These are phyloP conservation scores for Heliocidaris erythrogramma DNA, from an alignment of 35 echinoderm and acorn worm species.

Conservation along the genomic window DNA sequence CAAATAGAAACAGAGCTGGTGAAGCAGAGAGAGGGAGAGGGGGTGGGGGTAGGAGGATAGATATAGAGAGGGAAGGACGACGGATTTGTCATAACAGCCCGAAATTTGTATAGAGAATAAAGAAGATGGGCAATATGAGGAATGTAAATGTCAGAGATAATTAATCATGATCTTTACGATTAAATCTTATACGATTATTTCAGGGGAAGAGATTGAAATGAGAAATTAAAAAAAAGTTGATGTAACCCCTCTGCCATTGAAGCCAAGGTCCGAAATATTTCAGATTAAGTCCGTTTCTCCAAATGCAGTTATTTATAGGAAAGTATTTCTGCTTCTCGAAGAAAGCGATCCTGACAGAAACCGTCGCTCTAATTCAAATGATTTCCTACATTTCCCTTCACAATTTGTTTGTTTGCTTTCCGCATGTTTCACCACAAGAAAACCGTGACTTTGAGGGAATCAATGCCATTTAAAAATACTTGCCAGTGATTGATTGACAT, in stretches of 20 bases:
- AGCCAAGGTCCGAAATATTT: background rate
- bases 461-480: slow-evolving; percentile 8
- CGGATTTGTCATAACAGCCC: too few species aligned
- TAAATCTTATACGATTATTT: background rate
- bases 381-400: background rate
- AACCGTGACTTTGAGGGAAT: background rate
- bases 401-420: background rate
- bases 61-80: too few species aligned
- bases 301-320: background rate
- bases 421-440: background rate
- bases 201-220: background rate
- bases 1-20: too few species aligned
- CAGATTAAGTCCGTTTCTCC: background rate
- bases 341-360: background rate
- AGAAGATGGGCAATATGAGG: background rate
- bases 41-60: too few species aligned
- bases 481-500: background rate
- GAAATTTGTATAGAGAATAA: background rate
- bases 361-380: background rate
- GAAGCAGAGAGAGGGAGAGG: too few species aligned
- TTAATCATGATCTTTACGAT: background rate
- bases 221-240: background rate
- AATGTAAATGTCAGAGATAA: background rate
- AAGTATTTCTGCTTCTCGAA: background rate
- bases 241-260: background rate